Base-by-base conservation (phyloP, 2,113 vertebrate genomes). In the Phrynocephalus versicolor region DNA sequence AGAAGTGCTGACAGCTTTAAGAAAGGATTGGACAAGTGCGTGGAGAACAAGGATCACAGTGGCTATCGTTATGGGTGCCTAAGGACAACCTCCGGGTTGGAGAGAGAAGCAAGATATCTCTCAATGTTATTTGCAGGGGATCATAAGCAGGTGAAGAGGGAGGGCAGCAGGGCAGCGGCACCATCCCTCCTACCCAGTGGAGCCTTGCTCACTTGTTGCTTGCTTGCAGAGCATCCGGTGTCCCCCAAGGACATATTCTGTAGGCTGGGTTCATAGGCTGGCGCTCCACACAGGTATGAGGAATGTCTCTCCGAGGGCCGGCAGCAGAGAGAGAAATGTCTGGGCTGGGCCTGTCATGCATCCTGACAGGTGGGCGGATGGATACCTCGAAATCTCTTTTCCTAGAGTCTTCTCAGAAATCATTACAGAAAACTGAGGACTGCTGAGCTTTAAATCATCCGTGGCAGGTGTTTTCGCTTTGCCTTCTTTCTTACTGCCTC, bases 381-480 rank as follows among this genome's bases (percentile, higher is more conserved):
- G 83, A 64, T 1, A 45, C 5, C 0, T 0, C 0, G 16, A 0
- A 21, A 13, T 30, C 1, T 0, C 35, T 60, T 9, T 45, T 39
- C 71, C 41, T 41, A 67, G 58, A 2, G 0, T 39, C 76, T 10
- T 0, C 51, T 30, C 0, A 37, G 71, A 81, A 55, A 78, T 21
- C 0, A 57, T 70, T 35, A 2, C 39, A 1, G 37, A 51, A 51
- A 51, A 10, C 5, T 10, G 10, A 51, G 5, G 10, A 0, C 51
- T 1, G n/a, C 25, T 12, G 27, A 0, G 0, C 21, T 0, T 51
- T 76, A 33, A 0, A 82, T 30, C 0, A 27, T 37, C 51, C 1
- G 1, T 18, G 0, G 0, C 0, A 1, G 18, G 3, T 1, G 5
- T 70, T 7, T 0, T 0, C 6, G 18, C 3, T 21, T 37, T 3